A percentile compares a stretch with the other conserved stretches of the same genome.
Conservation (phyloP, 2,888 invertebrate genomes). For the Brachycybe producta region DNA sequence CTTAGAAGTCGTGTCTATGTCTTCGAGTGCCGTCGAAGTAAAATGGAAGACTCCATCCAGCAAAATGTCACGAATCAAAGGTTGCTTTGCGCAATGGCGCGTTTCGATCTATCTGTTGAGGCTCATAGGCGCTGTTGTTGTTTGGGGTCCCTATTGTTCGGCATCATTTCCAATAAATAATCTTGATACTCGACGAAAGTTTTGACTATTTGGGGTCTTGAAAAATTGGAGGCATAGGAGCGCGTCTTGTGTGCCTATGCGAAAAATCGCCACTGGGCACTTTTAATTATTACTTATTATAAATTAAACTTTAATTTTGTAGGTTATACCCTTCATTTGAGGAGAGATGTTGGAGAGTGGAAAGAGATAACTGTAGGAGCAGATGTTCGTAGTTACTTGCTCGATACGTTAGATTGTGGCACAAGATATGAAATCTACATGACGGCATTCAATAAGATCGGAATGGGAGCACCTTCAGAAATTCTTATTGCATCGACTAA, state of each 20-base stretch:
- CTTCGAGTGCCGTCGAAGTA: constrained; percentile 21
- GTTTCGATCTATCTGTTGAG: too few species aligned
- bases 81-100: too few species aligned
- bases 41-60: constrained; percentile 19
- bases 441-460: constrained; percentile 24
- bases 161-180: too few species aligned
- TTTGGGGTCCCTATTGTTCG: too few species aligned
- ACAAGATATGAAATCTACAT: constrained; percentile 24
- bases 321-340: constrained; percentile 9
- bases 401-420: constrained; percentile 22
- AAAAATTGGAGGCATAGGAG: too few species aligned
- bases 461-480: constrained; percentile 20
- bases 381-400: constrained; percentile 17
- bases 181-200: too few species aligned
- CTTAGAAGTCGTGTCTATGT: constrained; percentile 20
- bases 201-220: too few species aligned
- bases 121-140: too few species aligned
- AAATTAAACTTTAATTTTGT: not conserved
- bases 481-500: constrained; percentile 8
- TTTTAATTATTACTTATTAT: too few species aligned
- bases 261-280: too few species aligned
- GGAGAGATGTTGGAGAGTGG: constrained; percentile 12
- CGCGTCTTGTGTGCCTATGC: too few species aligned
- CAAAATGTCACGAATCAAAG: constrained; percentile 12
- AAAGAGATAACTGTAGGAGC: constrained; percentile 8